Conservation (phyloP, 2,113 vertebrate genomes). For the Setophaga petechia region DNA sequence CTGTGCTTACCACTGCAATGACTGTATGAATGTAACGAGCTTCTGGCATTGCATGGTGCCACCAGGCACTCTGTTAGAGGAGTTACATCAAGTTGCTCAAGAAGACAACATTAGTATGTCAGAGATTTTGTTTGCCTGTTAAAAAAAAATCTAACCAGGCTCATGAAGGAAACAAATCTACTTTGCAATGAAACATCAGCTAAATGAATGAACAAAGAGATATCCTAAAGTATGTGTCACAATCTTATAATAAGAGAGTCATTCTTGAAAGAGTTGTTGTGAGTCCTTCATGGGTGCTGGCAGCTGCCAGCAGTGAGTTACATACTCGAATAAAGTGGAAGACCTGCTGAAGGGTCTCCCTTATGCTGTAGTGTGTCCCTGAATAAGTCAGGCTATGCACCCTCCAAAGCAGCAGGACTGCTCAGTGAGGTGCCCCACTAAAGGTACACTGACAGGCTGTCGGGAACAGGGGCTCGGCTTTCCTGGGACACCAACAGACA, state of each 20-base stretch:
- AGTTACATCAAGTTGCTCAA: neutral
- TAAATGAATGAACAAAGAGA: neutral
- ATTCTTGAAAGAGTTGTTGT: neutral
- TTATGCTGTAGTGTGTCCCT: neutral
- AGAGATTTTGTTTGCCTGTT: neutral
- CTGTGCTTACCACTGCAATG: neutral
- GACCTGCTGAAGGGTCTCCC: neutral
- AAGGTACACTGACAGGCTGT: neutral
- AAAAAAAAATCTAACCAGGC: neutral
- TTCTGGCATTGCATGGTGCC: neutral
- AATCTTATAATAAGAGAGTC: neutral
- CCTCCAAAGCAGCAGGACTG: accelerated
- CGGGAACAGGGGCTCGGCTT: accelerated
- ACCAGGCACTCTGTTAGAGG: neutral
- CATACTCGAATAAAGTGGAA: neutral
- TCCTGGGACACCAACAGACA: neutral
- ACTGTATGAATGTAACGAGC: neutral
- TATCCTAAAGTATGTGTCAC: neutral
- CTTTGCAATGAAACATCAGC: neutral
- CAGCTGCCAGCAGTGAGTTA: neutral
- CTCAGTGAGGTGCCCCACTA: neutral
- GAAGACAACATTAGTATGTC: neutral
- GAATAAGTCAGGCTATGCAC: neutral
- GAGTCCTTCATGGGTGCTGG: neutral
- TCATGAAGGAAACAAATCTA: neutral